Percentiles rank a stretch among this genome's conserved stretches.
Evolutionary conservation across 2,797 vertebrate species (phyloP).

Genomic region (Oreochromis mossambicus): DNA sequence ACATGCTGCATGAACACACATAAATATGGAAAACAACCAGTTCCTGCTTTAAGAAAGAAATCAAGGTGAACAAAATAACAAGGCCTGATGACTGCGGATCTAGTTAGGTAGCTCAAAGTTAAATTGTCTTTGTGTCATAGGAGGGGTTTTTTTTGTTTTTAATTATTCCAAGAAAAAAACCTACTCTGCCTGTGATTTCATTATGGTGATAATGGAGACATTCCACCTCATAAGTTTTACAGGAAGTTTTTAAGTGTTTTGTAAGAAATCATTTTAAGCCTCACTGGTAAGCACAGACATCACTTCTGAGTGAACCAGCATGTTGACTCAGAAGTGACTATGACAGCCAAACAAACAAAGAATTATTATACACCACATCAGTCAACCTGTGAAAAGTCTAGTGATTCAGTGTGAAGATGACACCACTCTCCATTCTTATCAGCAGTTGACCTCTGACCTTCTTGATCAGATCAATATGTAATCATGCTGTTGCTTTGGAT

Average conservation of each 20-base stretch:
- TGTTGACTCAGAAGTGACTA: not conserved
- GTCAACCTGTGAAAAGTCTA: not conserved
- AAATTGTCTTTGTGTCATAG: not conserved
- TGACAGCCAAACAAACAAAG: not conserved
- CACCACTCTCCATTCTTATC: not conserved
- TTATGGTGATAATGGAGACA: not conserved
- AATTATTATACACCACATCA: not conserved
- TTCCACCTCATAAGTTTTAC: rapidly evolving
- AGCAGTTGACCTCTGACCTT: not conserved
- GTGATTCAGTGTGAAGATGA: not conserved
- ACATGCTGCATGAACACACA: not conserved
- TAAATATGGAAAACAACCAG: not conserved
- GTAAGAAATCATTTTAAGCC: not conserved
- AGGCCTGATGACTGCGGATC: not conserved
- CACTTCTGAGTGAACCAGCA: not conserved
- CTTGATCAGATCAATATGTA: not conserved
- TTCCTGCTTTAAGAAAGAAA: not conserved
- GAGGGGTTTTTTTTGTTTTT: not conserved
- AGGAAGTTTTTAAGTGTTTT: not conserved
- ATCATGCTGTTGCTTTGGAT: not conserved
- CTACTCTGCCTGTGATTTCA: rapidly evolving
- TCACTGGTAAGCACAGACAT: not conserved
- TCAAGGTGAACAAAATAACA: not conserved
- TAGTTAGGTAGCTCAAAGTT: not conserved
- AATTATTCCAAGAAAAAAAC: not conserved